Evolutionary conservation across 1,140 invertebrate genomes (phyloP).

Genomic region (Drosophila triauraria): DNA sequence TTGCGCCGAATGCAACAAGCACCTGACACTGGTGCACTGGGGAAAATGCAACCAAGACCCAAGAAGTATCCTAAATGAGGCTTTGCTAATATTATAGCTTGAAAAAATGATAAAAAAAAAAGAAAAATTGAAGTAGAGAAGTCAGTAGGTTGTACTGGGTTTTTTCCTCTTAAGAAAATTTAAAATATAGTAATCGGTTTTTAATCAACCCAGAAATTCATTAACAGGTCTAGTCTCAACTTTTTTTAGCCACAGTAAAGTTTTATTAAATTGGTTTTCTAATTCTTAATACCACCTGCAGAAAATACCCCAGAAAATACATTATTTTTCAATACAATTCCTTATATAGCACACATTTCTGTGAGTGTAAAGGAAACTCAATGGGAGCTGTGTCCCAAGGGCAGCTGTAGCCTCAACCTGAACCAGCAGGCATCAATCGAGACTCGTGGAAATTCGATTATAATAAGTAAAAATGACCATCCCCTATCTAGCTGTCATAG

Average conservation of each 20-base stretch:
- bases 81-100: background rate
- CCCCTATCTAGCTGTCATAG: constrained; percentile 27
- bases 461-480: constrained; percentile 44
- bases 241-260: too few species aligned
- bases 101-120: too few species aligned
- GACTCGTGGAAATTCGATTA: constrained; percentile 68
- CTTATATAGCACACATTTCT: background rate
- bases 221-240: too few species aligned
- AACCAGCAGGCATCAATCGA: constrained; percentile 45
- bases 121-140: too few species aligned
- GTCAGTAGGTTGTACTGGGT: too few species aligned
- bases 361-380: constrained; percentile 20
- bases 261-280: too few species aligned
- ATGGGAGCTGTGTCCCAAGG: background rate
- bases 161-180: too few species aligned
- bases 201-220: too few species aligned
- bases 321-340: background rate
- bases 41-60: background rate
- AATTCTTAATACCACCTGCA: too few species aligned
- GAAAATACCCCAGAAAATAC: too few species aligned
- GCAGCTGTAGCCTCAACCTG: constrained; percentile 30
- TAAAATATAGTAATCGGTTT: too few species aligned
- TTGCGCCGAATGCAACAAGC: constrained; percentile 56
- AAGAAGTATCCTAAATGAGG: background rate
- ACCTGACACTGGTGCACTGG: constrained; percentile 47